These are phyloP conservation scores for Nyctereutes procyonoides DNA, from an alignment of 2,113 vertebrate genomes.

Conservation along the genomic window DNA sequence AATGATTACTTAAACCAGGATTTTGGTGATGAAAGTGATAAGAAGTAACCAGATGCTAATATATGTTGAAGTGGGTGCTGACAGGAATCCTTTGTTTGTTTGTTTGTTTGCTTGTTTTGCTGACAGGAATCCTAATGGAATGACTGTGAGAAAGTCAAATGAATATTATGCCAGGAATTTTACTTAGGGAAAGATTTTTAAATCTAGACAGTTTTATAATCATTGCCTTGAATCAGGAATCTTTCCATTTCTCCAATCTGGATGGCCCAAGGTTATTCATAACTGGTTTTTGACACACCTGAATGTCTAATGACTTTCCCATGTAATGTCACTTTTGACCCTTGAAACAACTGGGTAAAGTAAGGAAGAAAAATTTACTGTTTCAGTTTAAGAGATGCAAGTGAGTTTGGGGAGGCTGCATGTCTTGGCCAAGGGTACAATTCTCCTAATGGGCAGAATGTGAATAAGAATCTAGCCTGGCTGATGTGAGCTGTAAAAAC, in stretches of 20 bases:
- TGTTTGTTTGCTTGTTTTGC: not conserved
- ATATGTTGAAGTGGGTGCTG: not conserved
- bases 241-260: not conserved
- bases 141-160: not conserved
- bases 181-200: not conserved
- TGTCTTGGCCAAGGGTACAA: not conserved
- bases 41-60: not conserved
- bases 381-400: not conserved
- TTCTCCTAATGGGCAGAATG: not conserved
- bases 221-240: not conserved
- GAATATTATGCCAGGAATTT: not conserved
- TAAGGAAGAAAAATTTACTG: not conserved
- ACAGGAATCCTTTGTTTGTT: not conserved
- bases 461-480: not conserved
- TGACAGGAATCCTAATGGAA: not conserved
- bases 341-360: not conserved
- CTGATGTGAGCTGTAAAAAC: not conserved
- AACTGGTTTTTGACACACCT: not conserved
- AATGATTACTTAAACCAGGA: not conserved
- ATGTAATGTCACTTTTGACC: not conserved
- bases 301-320: not conserved
- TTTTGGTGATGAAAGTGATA: not conserved
- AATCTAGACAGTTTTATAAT: not conserved
- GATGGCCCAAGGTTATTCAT: not conserved
- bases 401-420: not conserved